A percentile compares a stretch with the other conserved stretches of the same genome.
Conservation (phyloP, 2,888 invertebrate species). For the Blera fallax region DNA sequence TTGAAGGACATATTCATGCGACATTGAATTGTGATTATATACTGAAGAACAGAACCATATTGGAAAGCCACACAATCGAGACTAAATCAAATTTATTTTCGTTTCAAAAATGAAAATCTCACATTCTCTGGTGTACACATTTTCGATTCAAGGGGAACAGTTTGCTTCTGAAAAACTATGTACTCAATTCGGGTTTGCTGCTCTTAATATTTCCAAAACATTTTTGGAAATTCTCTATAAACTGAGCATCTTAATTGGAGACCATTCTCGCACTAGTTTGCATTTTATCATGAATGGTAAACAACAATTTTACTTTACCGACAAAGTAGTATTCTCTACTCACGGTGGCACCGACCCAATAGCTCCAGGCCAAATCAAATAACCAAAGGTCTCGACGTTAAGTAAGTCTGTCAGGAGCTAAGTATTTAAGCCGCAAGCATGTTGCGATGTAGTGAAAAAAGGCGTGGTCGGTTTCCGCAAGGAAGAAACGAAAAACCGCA, state of each 20-base stretch:
- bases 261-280: neutral
- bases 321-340: neutral
- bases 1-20: too few relatives aligned
- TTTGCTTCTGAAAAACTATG: too few relatives aligned
- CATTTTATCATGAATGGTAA: neutral
- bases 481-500: conserved; percentile 36
- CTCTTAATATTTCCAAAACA: too few relatives aligned
- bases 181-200: too few relatives aligned
- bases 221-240: too few relatives aligned
- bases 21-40: too few relatives aligned
- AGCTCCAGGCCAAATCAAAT: neutral
- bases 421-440: conserved; percentile 28
- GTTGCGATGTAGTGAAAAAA: conserved; percentile 14
- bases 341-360: conserved; percentile 4
- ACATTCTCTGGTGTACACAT: too few relatives aligned
- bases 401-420: conserved; percentile 15
- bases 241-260: neutral
- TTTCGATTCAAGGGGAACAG: too few relatives aligned
- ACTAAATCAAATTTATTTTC: too few relatives aligned
- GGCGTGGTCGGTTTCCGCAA: conserved; percentile 39
- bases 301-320: neutral
- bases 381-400: neutral
- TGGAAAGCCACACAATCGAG: too few relatives aligned
- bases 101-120: too few relatives aligned
- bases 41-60: too few relatives aligned